Conservation (phyloP, 2,797 vertebrate species). For the Diglossa cyanea region DNA sequence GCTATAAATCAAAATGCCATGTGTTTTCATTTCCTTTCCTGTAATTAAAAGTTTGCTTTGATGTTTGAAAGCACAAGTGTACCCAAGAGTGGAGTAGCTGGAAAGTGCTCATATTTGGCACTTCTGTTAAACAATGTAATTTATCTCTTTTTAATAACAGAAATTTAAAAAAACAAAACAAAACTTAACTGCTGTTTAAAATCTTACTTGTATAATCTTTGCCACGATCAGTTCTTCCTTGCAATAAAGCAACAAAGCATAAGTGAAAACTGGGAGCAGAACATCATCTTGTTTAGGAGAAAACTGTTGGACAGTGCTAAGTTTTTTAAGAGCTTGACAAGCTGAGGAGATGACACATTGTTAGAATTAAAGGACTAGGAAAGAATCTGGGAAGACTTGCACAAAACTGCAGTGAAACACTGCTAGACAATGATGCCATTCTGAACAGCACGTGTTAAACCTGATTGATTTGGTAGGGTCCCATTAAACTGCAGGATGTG, state of each 20-base stretch:
- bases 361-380: background rate
- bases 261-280: background rate
- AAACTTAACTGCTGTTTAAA: background rate
- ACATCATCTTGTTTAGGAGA: background rate
- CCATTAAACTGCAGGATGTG: background rate
- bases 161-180: background rate
- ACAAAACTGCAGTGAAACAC: background rate
- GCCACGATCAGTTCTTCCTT: background rate
- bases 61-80: background rate
- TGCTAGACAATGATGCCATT: background rate
- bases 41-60: conserved; percentile 35
- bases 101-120: background rate
- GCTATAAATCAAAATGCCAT: conserved; percentile 40
- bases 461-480: background rate
- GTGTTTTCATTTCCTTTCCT: conserved; percentile 21
- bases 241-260: background rate
- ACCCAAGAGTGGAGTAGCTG: background rate
- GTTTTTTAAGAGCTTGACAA: background rate
- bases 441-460: background rate
- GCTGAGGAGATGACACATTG: background rate
- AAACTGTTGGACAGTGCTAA: background rate
- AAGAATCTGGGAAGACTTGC: background rate
- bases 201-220: background rate
- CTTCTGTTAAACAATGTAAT: background rate
- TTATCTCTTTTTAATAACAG: background rate